Evolutionary conservation across 1,140 invertebrate genomes (phyloP).

Genomic region (Ruditapes philippinarum): DNA sequence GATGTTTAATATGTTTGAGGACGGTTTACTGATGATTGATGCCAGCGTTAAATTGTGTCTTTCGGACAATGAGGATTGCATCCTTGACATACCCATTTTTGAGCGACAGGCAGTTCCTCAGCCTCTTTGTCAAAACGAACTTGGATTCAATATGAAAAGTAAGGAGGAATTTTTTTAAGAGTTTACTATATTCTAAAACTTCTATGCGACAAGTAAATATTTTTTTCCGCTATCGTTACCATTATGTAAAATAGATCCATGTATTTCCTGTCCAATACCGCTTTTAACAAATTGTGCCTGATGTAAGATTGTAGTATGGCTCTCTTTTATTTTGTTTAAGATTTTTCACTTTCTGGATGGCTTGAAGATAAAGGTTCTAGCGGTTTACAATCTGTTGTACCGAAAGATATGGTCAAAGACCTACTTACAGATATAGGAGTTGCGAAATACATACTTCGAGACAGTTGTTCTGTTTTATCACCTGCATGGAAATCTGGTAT

Average conservation of each 20-base stretch:
- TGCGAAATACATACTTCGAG: background rate
- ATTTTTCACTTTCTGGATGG: slow-evolving; percentile 18
- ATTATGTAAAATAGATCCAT: too few relatives aligned
- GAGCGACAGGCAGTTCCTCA: background rate
- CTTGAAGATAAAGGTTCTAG: background rate
- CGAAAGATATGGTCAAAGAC: background rate
- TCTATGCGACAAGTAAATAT: too few relatives aligned
- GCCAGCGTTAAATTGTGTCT: background rate
- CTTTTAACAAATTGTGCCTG: too few relatives aligned
- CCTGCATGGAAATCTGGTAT: background rate
- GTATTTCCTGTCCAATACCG: too few relatives aligned
- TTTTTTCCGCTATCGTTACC: too few relatives aligned
- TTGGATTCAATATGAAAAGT: slow-evolving; percentile 16
- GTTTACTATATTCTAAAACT: too few relatives aligned
- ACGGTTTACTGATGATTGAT: background rate
- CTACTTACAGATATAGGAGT: background rate
- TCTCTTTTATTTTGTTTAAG: background rate
- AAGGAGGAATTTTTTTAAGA: too few relatives aligned
- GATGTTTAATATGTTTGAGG: background rate
- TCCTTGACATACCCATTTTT: background rate
- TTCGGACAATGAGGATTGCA: background rate
- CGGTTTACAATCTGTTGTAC: background rate
- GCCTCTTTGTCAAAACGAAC: background rate
- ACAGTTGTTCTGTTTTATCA: background rate
- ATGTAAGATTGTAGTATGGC: too few relatives aligned